Evolutionary conservation across 2,888 invertebrate species (phyloP).

Genomic region (Lasioglossum pauxillum): DNA sequence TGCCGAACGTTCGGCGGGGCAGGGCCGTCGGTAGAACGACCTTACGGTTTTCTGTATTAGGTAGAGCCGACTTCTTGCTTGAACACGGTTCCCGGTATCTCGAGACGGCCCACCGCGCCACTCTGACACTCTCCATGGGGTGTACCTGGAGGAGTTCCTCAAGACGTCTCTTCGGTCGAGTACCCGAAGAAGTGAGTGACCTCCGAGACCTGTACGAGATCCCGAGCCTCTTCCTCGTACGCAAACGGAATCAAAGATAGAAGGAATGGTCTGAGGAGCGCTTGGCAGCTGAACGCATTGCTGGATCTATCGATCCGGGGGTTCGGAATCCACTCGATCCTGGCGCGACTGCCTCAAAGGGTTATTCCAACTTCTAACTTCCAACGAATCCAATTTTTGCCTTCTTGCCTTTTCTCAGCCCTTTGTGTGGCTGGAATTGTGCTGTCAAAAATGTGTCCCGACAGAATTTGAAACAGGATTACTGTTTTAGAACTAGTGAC

Average conservation of each 20-base stretch:
- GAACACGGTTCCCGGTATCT: conserved; percentile 76
- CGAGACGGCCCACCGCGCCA: conserved; percentile 62
- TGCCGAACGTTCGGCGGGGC: conserved; percentile 59
- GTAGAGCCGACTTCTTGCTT: conserved; percentile 79
- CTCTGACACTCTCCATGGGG: conserved; percentile 56
- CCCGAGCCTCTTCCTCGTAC: conserved; percentile 75
- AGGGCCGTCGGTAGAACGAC: conserved; percentile 64
- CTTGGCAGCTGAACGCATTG: conserved; percentile 15
- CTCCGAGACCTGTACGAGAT: conserved; percentile 71
- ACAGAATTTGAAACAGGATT: too few species aligned
- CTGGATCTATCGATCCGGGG: conserved; percentile 3
- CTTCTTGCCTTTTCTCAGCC: not conserved
- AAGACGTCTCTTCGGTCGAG: conserved; percentile 55
- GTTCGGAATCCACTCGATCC: not conserved
- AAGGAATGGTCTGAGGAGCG: conserved; percentile 7
- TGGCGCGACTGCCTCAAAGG: not conserved
- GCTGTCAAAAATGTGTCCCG: too few species aligned
- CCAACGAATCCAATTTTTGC: not conserved
- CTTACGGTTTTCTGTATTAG: conserved; percentile 83
- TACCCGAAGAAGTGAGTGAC: conserved; percentile 79
- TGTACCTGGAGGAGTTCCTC: conserved; percentile 65
- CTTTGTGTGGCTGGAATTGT: too few species aligned
- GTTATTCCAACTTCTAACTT: not conserved
- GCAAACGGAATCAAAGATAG: conserved; percentile 73
- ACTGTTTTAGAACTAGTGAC: too few species aligned